Evolutionary conservation across 2,113 vertebrate genomes (phyloP), one percentile per base, ranked within the genome.

Genomic region (Ardeotis arabs): DNA sequence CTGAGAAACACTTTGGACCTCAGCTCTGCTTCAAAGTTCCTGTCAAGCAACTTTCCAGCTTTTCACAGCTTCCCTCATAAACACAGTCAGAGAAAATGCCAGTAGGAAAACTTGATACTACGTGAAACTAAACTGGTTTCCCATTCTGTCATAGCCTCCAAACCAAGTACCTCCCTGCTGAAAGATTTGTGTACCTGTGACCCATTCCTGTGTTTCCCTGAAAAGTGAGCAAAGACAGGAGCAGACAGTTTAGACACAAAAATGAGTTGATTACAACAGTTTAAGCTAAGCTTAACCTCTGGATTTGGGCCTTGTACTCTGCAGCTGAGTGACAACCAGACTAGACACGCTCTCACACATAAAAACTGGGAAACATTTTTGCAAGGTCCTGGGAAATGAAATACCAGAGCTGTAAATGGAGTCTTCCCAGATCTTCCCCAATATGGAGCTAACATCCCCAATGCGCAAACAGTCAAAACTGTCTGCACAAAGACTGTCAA

Each of bases 111-210:
- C 35, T 10, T 52, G 53, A 55, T 70, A 77, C 45, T 69, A 59
- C 1, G 0, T 77, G 63, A 93, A 95, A 95, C 59, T 66, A 84
- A 93, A 87, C 37, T 55, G n/a, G 63, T 93, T 95, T 97, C 67
- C 49, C 41, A 22, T 83, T 76, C 67, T 62, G 39, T 76, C 88
- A 66, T 6, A 86, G 50, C 14, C 53, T 88, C 67, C 75, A 95
- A 64, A 87, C 29, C 62, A 78, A 84, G 87, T 3, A 82, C 25
- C 75, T 85, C 49, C 44, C 62, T 68, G 58, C 53, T 69, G 88
- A 87, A 85, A 92, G 67, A 91, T 85, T 64, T 91, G 92, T 79
- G 69, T 94, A 85, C 92, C 94, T 94, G 84, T n/a, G 60, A 44
- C 31, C 60, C 44, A 16, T n/a, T 74, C 73, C 50, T 49, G 33